Conservation (phyloP, 2,113 vertebrate species). For the Tychaedon coryphoeus region DNA sequence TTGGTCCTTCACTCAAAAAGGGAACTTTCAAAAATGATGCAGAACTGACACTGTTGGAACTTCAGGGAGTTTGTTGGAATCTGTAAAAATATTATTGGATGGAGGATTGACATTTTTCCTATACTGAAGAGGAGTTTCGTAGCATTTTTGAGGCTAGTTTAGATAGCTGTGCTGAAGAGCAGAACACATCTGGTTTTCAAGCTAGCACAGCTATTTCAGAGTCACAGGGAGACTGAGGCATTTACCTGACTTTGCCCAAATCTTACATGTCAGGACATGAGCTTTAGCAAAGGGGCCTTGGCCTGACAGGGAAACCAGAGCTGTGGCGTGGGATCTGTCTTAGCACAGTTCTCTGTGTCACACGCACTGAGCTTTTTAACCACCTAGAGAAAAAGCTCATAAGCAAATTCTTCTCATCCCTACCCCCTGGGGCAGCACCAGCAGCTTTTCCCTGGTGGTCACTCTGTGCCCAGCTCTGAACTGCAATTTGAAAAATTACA, state of each 20-base stretch:
- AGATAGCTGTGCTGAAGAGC: background rate
- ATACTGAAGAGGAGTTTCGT: background rate
- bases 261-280: background rate
- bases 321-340: fast-evolving
- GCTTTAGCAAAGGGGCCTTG: background rate
- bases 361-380: background rate
- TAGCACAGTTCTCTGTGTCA: background rate
- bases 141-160: background rate
- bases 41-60: background rate
- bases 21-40: background rate
- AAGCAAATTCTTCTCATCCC: background rate
- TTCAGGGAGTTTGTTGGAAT: background rate
- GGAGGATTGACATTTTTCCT: background rate
- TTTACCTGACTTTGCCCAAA: background rate
- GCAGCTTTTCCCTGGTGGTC: background rate
- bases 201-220: background rate
- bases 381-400: background rate
- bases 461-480: background rate
- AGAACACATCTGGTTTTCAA: background rate
- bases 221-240: background rate
- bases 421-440: background rate
- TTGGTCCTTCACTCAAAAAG: background rate
- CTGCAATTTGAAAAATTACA: background rate
- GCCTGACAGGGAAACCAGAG: background rate
- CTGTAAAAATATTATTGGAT: background rate